Conservation (phyloP, 2,888 invertebrate genomes). For the Meloe dianella region DNA sequence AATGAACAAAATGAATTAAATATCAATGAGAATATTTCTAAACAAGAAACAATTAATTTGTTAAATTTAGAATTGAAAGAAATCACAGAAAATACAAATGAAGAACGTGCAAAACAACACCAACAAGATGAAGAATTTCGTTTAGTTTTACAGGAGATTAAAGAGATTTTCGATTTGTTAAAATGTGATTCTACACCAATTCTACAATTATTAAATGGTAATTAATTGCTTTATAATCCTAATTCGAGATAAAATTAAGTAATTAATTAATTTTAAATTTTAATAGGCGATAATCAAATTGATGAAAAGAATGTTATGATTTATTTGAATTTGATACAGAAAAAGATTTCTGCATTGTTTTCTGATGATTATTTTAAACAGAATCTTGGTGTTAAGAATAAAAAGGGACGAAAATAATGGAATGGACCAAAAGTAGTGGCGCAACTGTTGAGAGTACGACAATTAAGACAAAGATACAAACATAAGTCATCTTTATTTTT, state of each 20-base stretch:
- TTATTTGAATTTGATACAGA: constrained; percentile 83
- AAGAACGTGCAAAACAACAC: constrained; percentile 34
- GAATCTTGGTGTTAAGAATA: background rate
- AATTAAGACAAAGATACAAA: too few species aligned
- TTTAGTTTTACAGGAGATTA: constrained; percentile 41
- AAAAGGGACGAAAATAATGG: background rate
- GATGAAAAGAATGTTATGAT: constrained; percentile 80
- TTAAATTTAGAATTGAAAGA: constrained; percentile 63
- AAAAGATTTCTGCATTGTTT: constrained; percentile 72
- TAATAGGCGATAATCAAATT: constrained; percentile 72
- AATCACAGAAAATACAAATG: constrained; percentile 57
- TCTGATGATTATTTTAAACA: constrained; percentile 61
- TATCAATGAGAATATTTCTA: constrained; percentile 63
- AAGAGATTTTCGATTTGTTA: constrained; percentile 64
- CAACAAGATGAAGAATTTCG: constrained; percentile 35
- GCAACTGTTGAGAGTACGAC: too few species aligned
- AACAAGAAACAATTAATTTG: constrained; percentile 67
- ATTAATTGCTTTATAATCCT: too few species aligned
- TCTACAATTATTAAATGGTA: constrained; percentile 68
- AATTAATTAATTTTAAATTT: constrained; percentile 1
- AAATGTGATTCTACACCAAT: constrained; percentile 77
- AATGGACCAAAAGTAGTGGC: too few species aligned
- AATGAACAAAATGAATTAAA: constrained; percentile 69
- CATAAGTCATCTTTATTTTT: too few species aligned
- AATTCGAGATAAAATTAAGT: constrained; percentile 36